These are phyloP conservation scores for Unio pictorum DNA, from an alignment of 2,888 invertebrate genomes.

Conservation along the genomic window DNA sequence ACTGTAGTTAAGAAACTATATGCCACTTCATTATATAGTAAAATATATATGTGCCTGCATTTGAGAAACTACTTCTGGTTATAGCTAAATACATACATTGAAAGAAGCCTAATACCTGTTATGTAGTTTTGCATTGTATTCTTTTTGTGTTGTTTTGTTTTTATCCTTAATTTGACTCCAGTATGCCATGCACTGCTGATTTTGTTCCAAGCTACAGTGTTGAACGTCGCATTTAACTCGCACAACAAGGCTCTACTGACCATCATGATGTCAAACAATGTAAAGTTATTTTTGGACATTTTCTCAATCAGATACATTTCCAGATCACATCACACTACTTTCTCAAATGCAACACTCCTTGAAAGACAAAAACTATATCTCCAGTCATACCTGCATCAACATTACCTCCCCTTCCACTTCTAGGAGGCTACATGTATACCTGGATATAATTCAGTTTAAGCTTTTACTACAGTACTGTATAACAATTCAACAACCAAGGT, in stretches of 20 bases:
- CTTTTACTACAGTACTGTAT: too few relatives aligned
- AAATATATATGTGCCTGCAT: too few relatives aligned
- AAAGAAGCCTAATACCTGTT: background rate
- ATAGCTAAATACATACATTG: background rate
- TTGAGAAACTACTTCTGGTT: too few relatives aligned
- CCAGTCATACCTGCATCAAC: background rate
- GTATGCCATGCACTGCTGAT: slow-evolving; percentile 69
- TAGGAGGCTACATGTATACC: too few relatives aligned
- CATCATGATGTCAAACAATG: slow-evolving; percentile 99
- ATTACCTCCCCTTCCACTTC: too few relatives aligned
- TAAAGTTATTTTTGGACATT: slow-evolving; percentile 76
- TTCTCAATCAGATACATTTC: background rate
- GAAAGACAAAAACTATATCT: background rate
- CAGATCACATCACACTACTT: background rate
- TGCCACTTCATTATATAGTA: too few relatives aligned
- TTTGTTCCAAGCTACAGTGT: slow-evolving; percentile 91
- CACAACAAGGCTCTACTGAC: slow-evolving; percentile 97
- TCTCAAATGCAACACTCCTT: background rate
- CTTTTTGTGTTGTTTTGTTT: background rate
- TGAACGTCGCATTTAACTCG: slow-evolving; percentile 99
- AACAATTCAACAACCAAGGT: too few relatives aligned
- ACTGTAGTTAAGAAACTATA: too few relatives aligned
- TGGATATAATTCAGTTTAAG: too few relatives aligned
- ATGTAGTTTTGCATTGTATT: background rate
- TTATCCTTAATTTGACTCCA: slow-evolving; percentile 34